phyloP scores from a whole-genome alignment of 2,888 invertebrate species.

The Metopia argyrocephala region DNA sequence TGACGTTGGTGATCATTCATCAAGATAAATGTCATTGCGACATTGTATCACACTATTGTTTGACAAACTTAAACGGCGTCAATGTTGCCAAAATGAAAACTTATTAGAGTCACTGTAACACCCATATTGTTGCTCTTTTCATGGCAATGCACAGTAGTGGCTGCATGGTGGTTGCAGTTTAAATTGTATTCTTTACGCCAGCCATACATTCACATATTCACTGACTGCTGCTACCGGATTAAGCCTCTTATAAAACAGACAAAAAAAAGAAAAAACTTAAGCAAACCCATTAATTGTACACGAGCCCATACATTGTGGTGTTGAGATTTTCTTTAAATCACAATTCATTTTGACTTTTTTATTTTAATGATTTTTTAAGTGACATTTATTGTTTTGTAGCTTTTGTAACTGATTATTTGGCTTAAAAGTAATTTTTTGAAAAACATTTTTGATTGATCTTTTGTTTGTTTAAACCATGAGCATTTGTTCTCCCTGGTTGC shows the following conservation, averaged over 20 bases:
- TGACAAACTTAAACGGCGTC: conserved; percentile 46
- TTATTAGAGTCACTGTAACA: conserved; percentile 54
- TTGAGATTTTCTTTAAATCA: conserved; percentile 39
- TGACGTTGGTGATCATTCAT: conserved; percentile 64
- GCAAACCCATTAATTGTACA: conserved; percentile 62
- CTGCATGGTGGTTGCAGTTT: conserved; percentile 46
- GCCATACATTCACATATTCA: background rate
- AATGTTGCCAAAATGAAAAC: conserved; percentile 57
- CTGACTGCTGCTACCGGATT: conserved; percentile 38
- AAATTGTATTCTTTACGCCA: background rate
- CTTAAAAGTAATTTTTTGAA: conserved; percentile 12
- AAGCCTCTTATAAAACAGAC: conserved; percentile 62
- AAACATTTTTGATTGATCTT: conserved; percentile 53
- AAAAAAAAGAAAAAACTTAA: conserved; percentile 44
- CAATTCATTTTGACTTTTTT: conserved; percentile 16
- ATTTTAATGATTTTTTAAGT: conserved; percentile 47
- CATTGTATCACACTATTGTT: conserved; percentile 63
- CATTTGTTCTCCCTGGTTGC: background rate
- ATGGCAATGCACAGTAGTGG: conserved; percentile 34
- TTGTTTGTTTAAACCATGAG: too few relatives aligned
- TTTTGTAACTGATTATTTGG: conserved; percentile 29
- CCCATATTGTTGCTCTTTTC: conserved; percentile 32
- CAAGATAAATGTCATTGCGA: conserved; percentile 67
- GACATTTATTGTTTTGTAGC: conserved; percentile 53
- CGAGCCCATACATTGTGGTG: conserved; percentile 44